These are phyloP conservation scores for Passerina amoena DNA, from an alignment of 2,113 vertebrate species.

Conservation along the genomic window DNA sequence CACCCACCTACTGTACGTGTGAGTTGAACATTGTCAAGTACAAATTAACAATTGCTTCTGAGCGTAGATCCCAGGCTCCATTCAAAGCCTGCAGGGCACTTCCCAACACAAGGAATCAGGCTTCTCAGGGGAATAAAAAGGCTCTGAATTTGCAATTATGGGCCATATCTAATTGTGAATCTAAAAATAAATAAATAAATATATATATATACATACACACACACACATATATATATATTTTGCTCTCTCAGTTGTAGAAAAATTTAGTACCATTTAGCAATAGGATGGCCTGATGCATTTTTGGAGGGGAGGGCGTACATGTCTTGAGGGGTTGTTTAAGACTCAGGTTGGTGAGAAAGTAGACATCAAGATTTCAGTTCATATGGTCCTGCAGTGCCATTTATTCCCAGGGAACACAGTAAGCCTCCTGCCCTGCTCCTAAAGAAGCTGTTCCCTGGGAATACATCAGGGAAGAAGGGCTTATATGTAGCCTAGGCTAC, in stretches of 20 bases:
- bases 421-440: background rate
- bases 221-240: background rate
- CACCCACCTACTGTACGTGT: background rate
- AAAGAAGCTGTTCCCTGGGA: rapidly evolving
- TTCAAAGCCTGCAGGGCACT: background rate
- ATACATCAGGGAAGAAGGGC: background rate
- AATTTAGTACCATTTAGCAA: background rate
- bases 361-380: background rate
- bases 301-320: background rate
- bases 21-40: background rate
- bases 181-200: no score
- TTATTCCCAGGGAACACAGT: background rate
- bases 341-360: background rate
- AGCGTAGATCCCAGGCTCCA: rapidly evolving
- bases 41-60: background rate
- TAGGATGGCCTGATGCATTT: background rate
- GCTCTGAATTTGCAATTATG: background rate
- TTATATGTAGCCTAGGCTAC: background rate
- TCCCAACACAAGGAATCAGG: background rate
- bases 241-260: background rate
- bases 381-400: background rate
- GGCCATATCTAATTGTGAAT: background rate
- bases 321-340: background rate
- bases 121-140: background rate
- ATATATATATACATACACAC: no score